Percentiles rank a stretch among this genome's conserved stretches.
These are phyloP conservation scores for Oligia latruncula DNA, from an alignment of 2,888 invertebrate genomes.

Conservation along the genomic window DNA sequence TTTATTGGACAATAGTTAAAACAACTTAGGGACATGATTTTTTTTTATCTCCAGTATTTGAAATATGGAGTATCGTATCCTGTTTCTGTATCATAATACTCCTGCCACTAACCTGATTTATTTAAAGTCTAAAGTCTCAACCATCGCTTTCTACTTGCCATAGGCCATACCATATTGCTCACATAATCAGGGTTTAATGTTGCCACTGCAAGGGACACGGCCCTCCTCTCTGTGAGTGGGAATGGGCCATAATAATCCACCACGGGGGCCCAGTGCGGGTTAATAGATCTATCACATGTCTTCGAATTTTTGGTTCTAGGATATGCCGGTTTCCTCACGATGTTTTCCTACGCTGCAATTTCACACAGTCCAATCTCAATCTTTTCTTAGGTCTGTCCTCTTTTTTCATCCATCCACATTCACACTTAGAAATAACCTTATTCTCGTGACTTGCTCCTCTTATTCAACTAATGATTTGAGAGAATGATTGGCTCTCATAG, in stretches of 20 bases:
- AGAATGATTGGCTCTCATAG: background rate
- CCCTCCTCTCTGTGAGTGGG: too few species aligned
- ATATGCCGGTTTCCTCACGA: background rate
- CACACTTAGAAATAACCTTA: background rate
- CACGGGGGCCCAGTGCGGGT: background rate
- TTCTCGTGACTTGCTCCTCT: background rate
- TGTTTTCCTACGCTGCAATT: background rate
- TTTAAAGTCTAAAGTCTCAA: background rate
- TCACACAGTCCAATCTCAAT: background rate
- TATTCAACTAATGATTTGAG: background rate
- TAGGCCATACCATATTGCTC: background rate
- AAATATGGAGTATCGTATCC: background rate
- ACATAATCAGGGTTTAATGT: background rate
- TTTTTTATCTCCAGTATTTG: background rate
- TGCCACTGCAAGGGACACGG: too few species aligned
- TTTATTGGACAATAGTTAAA: background rate
- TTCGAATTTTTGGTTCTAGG: background rate
- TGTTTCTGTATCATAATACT: background rate
- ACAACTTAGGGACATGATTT: background rate
- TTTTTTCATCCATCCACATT: background rate
- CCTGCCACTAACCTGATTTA: background rate
- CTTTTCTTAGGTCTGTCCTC: background rate
- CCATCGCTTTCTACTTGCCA: too few species aligned
- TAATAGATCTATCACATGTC: background rate
- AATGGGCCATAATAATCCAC: background rate